phyloP scores from a whole-genome alignment of 2,113 vertebrate species.

The Macrotus californicus region DNA sequence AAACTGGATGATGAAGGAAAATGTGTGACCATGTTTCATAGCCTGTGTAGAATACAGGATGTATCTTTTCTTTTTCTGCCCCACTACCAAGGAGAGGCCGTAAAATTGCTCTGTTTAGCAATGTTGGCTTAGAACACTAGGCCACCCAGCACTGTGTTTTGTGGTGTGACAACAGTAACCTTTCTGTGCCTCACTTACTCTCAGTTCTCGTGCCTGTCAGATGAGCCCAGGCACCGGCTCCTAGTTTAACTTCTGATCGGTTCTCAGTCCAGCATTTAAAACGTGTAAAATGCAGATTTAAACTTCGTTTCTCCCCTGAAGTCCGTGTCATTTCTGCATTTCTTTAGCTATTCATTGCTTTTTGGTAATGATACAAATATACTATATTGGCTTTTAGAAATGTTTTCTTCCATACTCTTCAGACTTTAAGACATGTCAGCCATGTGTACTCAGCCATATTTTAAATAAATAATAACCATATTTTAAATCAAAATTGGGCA shows the following conservation, averaged over 20 bases:
- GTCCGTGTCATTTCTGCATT: background rate
- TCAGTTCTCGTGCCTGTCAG: background rate
- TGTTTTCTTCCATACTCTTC: background rate
- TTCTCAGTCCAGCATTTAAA: slow-evolving; percentile 13
- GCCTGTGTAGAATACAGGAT: background rate
- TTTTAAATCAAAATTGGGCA: background rate
- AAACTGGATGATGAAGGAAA: background rate
- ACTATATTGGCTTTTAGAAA: background rate
- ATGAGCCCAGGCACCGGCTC: background rate
- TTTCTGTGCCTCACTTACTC: background rate
- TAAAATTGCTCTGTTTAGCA: slow-evolving; percentile 4
- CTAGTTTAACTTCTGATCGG: background rate
- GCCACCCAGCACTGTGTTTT: background rate
- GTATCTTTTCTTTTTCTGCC: background rate
- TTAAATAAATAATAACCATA: slow-evolving; percentile 2
- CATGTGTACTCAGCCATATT: background rate
- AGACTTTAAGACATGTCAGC: background rate
- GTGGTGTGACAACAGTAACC: background rate
- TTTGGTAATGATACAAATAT: slow-evolving; percentile 17
- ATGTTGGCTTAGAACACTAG: background rate
- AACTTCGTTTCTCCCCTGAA: slow-evolving; percentile 1
- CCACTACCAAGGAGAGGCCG: background rate
- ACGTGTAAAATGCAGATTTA: slow-evolving; percentile 25
- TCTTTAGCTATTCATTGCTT: slow-evolving; percentile 8
- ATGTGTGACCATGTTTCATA: background rate